Evolutionary conservation across 2,797 vertebrate species (phyloP), one percentile per base, ranked within the genome.

Genomic region (Sebastes miniatus): DNA sequence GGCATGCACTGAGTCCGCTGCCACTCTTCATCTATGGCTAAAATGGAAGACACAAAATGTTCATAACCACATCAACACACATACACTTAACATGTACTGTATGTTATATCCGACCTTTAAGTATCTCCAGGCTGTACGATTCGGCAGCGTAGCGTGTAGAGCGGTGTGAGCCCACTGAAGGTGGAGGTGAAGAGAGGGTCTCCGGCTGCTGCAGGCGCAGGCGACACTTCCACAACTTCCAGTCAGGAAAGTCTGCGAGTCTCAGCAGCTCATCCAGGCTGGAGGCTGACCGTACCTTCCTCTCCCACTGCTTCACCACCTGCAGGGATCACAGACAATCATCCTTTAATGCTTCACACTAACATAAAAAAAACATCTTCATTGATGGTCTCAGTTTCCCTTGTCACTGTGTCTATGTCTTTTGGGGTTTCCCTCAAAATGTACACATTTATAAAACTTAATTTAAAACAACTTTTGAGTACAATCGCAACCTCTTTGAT

Each of bases 11-110:
- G 98, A 11, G 97, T 99, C 85, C 96, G 95, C 92, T 98, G 98
- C 98, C 98, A 99, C 90, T 99, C 98, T 31, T 99, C 98, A 67
- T 99, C 98, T 88, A 99, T 98, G 80, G 97, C 98, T 96, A 54
- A 54, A 73, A 88, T 1, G 27, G 10, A 11, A 81, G 62, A 71
- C 24, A 72, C 12, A 69, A 34, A 63, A 9, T 20, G 29, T 63
- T 81, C 27, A 81, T 1, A 72, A 62, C 12, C 34, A 62, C 76
- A 39, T 43, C 6, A 9, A 63, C 47, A 36, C 43, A 73, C 47
- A 52, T 12, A 77, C 9, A 66, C 5, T 9, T 8, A 18, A 65
- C 5, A 43, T 7, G 5, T 1, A 57, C 24, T n/a, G 4, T 24
- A 14, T 34, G 25, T 69, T 57, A 16, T 7, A 56, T 80, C 71